Percentiles rank a stretch among this genome's conserved stretches.
Evolutionary conservation across 2,113 vertebrate species (phyloP).

Genomic region (Gallinago jamesoni): DNA sequence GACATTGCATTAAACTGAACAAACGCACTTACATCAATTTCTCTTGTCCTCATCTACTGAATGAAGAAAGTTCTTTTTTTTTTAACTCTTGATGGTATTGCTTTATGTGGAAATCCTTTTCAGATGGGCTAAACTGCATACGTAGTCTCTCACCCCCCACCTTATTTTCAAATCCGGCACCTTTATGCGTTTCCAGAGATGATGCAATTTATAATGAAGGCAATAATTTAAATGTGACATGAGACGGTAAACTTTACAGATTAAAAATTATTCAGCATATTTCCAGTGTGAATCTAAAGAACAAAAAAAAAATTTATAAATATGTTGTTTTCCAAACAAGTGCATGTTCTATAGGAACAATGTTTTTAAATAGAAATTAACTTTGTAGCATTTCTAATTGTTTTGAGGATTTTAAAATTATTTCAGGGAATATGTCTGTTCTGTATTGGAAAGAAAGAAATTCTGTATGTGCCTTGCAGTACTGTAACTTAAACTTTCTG

Average conservation of each 20-base stretch:
- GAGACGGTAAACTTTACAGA: constrained; percentile 58
- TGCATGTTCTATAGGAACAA: constrained; percentile 70
- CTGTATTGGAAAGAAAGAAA: constrained; percentile 70
- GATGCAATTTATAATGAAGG: constrained; percentile 69
- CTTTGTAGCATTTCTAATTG: constrained; percentile 80
- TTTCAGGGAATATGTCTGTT: constrained; percentile 80
- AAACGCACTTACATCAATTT: constrained; percentile 49
- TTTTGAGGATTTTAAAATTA: constrained; percentile 72
- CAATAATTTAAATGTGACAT: constrained; percentile 74
- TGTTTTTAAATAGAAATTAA: constrained; percentile 73
- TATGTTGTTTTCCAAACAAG: constrained; percentile 65
- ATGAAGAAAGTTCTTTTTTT: constrained; percentile 20
- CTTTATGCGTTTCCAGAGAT: constrained; percentile 42
- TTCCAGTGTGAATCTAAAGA: constrained; percentile 59
- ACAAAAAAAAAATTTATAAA: constrained; percentile 55
- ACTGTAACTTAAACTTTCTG: constrained; percentile 71
- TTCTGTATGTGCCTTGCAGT: constrained; percentile 84
- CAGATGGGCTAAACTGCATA: neutral
- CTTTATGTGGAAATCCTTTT: constrained; percentile 3
- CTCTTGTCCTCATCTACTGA: constrained; percentile 33
- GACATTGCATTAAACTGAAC: constrained; percentile 58
- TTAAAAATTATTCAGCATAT: constrained; percentile 46
- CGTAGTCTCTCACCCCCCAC: neutral
- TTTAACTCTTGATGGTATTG: neutral
- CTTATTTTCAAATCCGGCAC: constrained; percentile 27